Evolutionary conservation across 2,888 invertebrate genomes (phyloP).

Genomic region (Sepiola atlantica): DNA sequence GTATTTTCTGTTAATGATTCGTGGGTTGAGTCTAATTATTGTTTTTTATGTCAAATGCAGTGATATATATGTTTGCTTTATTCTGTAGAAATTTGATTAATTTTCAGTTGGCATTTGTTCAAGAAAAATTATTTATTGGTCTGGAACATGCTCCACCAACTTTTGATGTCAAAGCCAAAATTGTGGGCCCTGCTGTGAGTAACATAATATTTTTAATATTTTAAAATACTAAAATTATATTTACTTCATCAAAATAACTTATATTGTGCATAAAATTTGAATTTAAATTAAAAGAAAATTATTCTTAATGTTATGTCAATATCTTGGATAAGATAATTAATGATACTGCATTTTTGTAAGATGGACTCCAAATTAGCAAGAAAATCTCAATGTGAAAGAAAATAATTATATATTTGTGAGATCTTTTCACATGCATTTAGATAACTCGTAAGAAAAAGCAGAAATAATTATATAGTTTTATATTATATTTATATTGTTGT

Average conservation of each 20-base stretch:
- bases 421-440: not conserved
- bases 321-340: not conserved
- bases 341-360: not conserved
- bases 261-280: not conserved
- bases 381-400: not conserved
- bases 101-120: conserved; percentile 69
- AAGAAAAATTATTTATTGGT: conserved; percentile 86
- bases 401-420: not conserved
- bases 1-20: too few relatives aligned
- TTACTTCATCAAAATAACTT: not conserved
- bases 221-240: not conserved
- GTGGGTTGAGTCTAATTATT: too few relatives aligned
- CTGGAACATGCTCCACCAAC: conserved; percentile 85
- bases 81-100: not conserved
- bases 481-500: too few relatives aligned
- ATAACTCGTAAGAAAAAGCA: not conserved
- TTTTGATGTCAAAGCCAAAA: conserved; percentile 84
- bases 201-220: not conserved
- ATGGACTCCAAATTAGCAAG: not conserved
- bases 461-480: not conserved
- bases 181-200: conserved; percentile 79
- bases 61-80: not conserved
- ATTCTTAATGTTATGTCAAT: not conserved
- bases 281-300: not conserved
- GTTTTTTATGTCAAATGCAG: too few relatives aligned